A percentile compares a stretch with the other conserved stretches of the same genome.
Evolutionary conservation across 2,888 invertebrate species (phyloP).

Genomic region (Athrips mouffetella): DNA sequence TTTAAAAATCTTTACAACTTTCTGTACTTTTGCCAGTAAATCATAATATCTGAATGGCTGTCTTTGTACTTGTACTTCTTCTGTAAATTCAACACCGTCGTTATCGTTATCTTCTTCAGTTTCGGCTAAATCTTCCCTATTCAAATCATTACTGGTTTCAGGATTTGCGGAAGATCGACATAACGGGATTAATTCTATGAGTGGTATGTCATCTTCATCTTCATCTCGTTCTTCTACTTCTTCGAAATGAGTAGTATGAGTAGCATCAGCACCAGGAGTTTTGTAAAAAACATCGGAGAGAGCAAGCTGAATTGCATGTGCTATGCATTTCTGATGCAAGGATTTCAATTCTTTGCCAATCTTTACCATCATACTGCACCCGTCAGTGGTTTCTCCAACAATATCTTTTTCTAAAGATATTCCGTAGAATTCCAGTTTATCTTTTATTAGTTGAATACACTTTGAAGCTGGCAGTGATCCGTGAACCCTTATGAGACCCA

Average conservation of each 20-base stretch:
- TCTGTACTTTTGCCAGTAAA: conserved; percentile 10
- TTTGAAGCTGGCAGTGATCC: conserved; percentile 1
- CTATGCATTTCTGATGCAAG: conserved; percentile 14
- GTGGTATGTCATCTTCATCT: conserved; percentile 1
- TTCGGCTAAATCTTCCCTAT: neutral
- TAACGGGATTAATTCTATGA: neutral
- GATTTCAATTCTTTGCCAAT: conserved; percentile 7
- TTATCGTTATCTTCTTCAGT: conserved; percentile 7
- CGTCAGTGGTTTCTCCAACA: conserved; percentile 9
- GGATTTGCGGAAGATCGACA: neutral
- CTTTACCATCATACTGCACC: conserved; percentile 13
- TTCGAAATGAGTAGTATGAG: neutral
- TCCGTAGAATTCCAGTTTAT: neutral
- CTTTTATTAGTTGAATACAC: neutral
- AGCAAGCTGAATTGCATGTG: conserved; percentile 9
- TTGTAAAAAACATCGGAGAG: conserved; percentile 5
- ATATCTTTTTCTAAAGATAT: conserved; percentile 7
- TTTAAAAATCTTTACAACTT: conserved; percentile 12
- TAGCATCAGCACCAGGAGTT: neutral
- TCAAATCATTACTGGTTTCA: no score
- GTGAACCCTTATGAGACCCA: conserved; percentile 5
- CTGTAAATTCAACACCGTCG: neutral
- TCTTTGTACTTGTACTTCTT: neutral
- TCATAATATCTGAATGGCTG: conserved; percentile 4
- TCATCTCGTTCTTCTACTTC: neutral